These are phyloP conservation scores for Nothoprocta perdicaria DNA, from an alignment of 2,113 vertebrate species.

Conservation along the genomic window DNA sequence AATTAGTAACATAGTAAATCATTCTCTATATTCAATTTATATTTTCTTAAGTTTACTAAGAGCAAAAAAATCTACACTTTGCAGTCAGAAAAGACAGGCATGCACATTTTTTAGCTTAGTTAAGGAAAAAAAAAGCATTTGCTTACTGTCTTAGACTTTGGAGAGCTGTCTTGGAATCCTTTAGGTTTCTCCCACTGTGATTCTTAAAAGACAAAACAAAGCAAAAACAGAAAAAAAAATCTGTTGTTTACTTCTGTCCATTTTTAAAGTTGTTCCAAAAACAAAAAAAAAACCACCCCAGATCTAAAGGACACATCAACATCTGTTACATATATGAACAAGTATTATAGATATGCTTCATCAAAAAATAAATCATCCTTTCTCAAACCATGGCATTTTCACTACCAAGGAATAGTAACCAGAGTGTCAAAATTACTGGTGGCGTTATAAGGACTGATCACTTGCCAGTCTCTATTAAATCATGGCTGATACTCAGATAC, in stretches of 20 bases:
- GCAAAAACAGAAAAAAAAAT: conserved; percentile 32
- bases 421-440: not conserved
- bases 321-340: not conserved
- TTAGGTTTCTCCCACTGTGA: conserved; percentile 85
- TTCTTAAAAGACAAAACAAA: conserved; percentile 67
- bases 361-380: not conserved
- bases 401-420: not conserved
- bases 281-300: not conserved
- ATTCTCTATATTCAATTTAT: not conserved
- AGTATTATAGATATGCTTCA: not conserved
- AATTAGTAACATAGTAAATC: not conserved
- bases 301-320: not conserved
- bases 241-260: not conserved
- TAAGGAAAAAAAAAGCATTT: conserved; percentile 20
- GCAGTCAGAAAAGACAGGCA: not conserved
- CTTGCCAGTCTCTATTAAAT: not conserved
- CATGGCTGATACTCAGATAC: not conserved
- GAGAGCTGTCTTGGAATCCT: conserved; percentile 79
- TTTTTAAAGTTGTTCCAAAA: not conserved
- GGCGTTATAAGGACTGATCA: not conserved
- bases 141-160: conserved; percentile 75
- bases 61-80: not conserved
- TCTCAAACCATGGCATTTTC: not conserved
- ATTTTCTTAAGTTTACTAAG: not conserved
- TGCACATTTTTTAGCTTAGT: not conserved